Percentiles rank a stretch among this genome's conserved stretches.
Conservation (phyloP, 2,113 vertebrate species). For the Platichthys stellatus region DNA sequence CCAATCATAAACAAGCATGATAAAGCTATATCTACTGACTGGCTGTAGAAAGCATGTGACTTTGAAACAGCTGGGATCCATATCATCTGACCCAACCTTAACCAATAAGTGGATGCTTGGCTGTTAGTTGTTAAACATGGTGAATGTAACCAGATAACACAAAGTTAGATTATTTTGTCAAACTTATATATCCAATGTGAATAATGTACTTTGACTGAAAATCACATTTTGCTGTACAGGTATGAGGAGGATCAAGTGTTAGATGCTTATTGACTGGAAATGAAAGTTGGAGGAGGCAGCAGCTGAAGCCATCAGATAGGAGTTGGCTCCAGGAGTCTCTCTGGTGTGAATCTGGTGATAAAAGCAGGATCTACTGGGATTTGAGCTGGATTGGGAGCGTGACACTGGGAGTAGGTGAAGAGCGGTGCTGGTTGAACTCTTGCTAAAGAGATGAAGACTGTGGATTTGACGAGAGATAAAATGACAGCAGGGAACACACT, state of each 20-base stretch:
- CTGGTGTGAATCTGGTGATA: conserved; percentile 47
- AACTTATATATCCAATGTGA: too few species aligned
- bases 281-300: conserved; percentile 6
- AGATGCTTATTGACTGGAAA: conserved; percentile 15
- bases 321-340: conserved; percentile 32
- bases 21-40: too few species aligned
- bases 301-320: conserved; percentile 29
- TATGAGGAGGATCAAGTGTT: conserved; percentile 18
- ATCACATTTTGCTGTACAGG: neutral
- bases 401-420: conserved; percentile 26
- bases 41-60: too few species aligned
- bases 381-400: conserved; percentile 14
- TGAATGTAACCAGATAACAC: too few species aligned
- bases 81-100: too few species aligned
- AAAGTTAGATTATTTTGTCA: too few species aligned
- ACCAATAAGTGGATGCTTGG: too few species aligned
- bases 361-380: conserved; percentile 35
- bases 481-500: conserved; percentile 1
- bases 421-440: conserved; percentile 28
- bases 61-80: too few species aligned
- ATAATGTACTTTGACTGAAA: too few species aligned
- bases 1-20: too few species aligned
- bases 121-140: too few species aligned
- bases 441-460: conserved; percentile 14
- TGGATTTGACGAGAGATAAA: conserved; percentile 37